Conservation (phyloP, 1,140 invertebrate species). For the Eriosoma lanigerum region DNA sequence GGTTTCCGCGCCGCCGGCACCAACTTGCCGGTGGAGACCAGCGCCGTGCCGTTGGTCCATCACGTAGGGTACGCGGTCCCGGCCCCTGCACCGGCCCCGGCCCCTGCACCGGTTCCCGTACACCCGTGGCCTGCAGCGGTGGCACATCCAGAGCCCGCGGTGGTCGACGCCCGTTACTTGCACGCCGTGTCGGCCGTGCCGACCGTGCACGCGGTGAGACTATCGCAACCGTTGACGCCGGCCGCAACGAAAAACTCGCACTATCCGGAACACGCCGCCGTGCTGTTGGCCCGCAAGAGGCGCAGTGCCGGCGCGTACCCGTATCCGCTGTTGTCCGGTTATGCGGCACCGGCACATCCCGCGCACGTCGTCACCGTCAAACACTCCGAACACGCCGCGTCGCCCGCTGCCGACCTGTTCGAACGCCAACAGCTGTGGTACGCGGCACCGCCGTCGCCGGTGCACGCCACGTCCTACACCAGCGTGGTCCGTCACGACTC, state of each 20-base stretch:
- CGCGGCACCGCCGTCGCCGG: background rate
- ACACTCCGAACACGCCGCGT: slow-evolving; percentile 4
- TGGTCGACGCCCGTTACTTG: background rate
- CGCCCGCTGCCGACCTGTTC: background rate
- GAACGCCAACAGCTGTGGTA: no score
- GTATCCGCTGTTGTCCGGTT: background rate
- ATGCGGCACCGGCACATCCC: slow-evolving; percentile 50
- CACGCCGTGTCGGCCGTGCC: background rate
- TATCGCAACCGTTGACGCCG: background rate
- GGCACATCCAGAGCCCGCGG: background rate
- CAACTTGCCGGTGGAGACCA: slow-evolving; percentile 59
- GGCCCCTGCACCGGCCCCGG: slow-evolving; percentile 45
- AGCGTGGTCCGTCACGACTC: background rate
- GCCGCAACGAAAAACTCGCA: background rate
- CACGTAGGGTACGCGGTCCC: background rate
- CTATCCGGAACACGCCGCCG: slow-evolving; percentile 8
- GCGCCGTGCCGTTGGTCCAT: background rate
- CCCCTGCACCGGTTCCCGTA: background rate
- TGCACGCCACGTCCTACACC: background rate
- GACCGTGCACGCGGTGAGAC: background rate
- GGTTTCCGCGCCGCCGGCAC: slow-evolving; percentile 63
- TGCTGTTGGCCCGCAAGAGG: background rate
- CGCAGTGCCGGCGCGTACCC: background rate
- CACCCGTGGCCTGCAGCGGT: background rate
- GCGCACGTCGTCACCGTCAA: slow-evolving; percentile 53